Conservation (phyloP, 2,113 vertebrate species). For the Athene noctua region DNA sequence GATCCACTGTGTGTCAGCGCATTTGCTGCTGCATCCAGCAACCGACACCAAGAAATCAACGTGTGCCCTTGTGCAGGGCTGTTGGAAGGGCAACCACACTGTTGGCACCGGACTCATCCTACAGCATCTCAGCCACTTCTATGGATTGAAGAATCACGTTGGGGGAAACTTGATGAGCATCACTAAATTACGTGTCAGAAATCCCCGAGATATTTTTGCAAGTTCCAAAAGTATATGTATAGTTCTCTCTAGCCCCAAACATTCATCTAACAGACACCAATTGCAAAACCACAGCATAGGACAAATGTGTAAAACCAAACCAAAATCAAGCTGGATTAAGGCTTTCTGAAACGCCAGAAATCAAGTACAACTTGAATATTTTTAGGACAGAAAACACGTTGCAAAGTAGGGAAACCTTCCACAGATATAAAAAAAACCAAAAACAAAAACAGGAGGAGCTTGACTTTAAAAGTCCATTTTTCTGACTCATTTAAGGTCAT, state of each 20-base stretch:
- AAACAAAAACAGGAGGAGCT: background rate
- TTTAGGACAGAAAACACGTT: background rate
- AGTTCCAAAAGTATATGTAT: background rate
- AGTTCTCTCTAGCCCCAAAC: background rate
- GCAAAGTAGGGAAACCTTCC: background rate
- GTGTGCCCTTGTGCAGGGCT: accelerated
- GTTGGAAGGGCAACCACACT: background rate
- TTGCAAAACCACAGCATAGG: accelerated
- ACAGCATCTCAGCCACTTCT: background rate
- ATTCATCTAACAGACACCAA: background rate
- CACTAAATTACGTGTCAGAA: background rate
- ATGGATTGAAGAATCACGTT: background rate
- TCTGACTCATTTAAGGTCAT: background rate
- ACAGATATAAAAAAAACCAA: background rate
- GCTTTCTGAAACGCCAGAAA: background rate
- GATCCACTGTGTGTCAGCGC: accelerated
- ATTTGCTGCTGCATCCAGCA: background rate
- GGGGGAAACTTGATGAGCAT: background rate
- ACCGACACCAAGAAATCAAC: background rate
- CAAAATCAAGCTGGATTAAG: background rate
- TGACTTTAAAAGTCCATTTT: background rate
- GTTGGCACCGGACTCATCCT: background rate
- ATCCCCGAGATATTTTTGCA: background rate
- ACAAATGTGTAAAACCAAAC: background rate
- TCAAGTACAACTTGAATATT: background rate